Evolutionary conservation across 2,113 vertebrate genomes (phyloP).

Genomic region (Orthonyx spaldingii): DNA sequence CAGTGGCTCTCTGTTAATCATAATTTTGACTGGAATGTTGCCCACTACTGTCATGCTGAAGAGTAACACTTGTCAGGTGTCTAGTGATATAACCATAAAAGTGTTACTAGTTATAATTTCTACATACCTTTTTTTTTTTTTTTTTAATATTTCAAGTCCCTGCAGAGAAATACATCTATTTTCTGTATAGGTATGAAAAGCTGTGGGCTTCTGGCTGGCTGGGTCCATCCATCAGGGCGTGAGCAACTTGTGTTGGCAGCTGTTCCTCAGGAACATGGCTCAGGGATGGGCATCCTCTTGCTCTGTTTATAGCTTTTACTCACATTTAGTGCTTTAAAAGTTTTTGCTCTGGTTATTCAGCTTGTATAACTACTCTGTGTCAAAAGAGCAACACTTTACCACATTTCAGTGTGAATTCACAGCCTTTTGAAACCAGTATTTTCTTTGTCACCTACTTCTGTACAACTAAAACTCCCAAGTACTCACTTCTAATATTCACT

Average conservation of each 20-base stretch:
- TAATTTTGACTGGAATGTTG: conserved; percentile 22
- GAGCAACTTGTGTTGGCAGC: conserved; percentile 19
- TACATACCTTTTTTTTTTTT: neutral
- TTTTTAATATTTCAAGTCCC: neutral
- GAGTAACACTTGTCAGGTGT: neutral
- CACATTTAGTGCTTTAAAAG: neutral
- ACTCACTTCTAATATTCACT: neutral
- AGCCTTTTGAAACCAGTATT: neutral
- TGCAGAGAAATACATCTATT: neutral
- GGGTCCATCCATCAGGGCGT: neutral
- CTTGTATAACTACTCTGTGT: neutral
- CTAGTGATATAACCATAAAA: neutral
- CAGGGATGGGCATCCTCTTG: neutral
- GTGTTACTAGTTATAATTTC: neutral
- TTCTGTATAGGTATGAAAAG: neutral
- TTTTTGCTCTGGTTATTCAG: neutral
- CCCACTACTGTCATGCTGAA: neutral
- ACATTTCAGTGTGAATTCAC: neutral
- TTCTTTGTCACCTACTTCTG: neutral
- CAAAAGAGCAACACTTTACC: neutral
- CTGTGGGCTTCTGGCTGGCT: neutral
- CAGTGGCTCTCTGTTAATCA: neutral
- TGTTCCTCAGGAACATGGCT: neutral
- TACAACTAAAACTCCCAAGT: neutral
- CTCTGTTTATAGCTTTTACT: neutral